Base-by-base conservation (phyloP, 2,888 invertebrate genomes). In the Pammene fasciana region DNA sequence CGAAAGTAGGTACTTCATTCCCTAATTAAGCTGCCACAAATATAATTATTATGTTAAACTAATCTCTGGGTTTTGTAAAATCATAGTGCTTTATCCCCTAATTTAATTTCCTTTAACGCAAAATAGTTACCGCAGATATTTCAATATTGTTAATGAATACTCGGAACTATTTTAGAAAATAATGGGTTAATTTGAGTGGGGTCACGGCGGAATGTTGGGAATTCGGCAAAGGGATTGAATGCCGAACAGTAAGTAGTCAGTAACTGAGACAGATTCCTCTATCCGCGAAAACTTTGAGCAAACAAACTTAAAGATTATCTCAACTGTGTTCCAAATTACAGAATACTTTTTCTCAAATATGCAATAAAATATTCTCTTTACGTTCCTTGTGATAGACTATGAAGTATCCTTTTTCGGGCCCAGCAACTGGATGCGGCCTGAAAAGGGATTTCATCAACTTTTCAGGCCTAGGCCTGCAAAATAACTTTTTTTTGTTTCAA, bases 121-220 rank as follows among this genome's bases (percentile, higher is more conserved):
- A 60, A 60, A 65, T 65, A 70, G 60, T 65, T 70, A 55, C 59
- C 65, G 59, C 60, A 70, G 65, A 65, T 70, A 72, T 73, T 73
- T 68, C 68, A 71, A 62, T 68, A 71, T 67, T 67, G 67, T 75
- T 75, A 73, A 71, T 73, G 68, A 68, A 72, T 71, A 61, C 72
- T 72, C 71, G 68, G 73, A 85, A 85, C 82, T 82, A 84, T 82
- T 76, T 78, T 76, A 73, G 74, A 72, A 83, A 84, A 82, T 84
- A 84, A 85, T 85, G 79, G 83, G 84, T 85, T 85, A 82, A 86
- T 84, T 85, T 83, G 78, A 79, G 80, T 82, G 78, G 76, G 84
- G 80, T 80, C 78, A 75, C 75, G 73, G 72, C 60, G 79, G 82
- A 81, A 85, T 83, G 77, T 72, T 41, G 64, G 79, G 79, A 80